Percentiles rank a stretch among this genome's conserved stretches.
Conservation (phyloP, 35 echinoderm and acorn worm genomes). For the Apostichopus parvimensis region DNA sequence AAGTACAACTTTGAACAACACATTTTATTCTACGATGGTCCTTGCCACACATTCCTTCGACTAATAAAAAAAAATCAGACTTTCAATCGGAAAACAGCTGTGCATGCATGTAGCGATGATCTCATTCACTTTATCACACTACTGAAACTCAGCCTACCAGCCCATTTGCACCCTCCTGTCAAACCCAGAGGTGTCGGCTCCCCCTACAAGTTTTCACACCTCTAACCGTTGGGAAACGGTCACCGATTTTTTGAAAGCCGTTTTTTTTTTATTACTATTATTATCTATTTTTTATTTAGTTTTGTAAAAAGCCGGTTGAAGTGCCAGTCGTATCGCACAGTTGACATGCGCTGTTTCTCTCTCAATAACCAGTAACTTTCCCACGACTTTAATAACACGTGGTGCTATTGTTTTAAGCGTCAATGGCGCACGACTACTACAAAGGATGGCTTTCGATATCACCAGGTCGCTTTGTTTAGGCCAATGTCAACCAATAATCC, state of each 20-base stretch:
- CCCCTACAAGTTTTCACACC: background rate
- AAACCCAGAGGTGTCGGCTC: background rate
- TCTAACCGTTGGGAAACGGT: slow-evolving; percentile 24
- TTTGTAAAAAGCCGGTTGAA: background rate
- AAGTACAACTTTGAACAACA: too few species aligned
- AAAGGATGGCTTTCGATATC: slow-evolving; percentile 29
- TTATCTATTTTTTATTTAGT: background rate
- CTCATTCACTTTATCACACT: background rate
- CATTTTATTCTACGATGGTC: too few species aligned
- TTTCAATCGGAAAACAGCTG: background rate
- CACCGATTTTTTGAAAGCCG: background rate
- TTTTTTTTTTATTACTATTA: background rate
- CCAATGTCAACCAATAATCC: slow-evolving; percentile 35
- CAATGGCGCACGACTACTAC: slow-evolving; percentile 30
- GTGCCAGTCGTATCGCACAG: background rate
- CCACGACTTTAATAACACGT: slow-evolving; percentile 35
- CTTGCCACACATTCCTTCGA: too few species aligned
- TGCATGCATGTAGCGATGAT: background rate
- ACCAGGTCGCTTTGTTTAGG: slow-evolving; percentile 26
- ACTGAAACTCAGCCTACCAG: background rate
- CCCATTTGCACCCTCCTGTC: background rate
- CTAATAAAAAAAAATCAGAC: background rate
- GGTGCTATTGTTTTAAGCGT: slow-evolving; percentile 44
- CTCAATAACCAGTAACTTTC: slow-evolving; percentile 23
- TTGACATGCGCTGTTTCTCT: background rate